Conservation (phyloP, 1,140 invertebrate species). For the Drosophila varians region DNA sequence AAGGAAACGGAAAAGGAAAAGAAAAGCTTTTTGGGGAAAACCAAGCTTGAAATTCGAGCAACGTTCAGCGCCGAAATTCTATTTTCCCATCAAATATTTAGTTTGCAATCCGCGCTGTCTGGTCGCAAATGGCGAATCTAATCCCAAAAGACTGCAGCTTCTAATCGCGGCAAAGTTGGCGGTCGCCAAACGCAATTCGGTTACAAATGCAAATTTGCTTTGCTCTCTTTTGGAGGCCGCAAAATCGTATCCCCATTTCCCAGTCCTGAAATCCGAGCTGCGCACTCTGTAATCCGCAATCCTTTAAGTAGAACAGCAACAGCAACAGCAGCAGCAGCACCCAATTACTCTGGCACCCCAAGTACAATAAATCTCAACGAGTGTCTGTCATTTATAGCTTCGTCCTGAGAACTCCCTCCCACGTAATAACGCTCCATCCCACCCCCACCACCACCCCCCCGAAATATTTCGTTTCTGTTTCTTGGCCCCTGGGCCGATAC, state of each 20-base stretch:
- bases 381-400: constrained; percentile 49
- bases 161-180: constrained; percentile 30
- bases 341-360: constrained; percentile 21
- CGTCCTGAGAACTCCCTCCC: background rate
- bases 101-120: constrained; percentile 28
- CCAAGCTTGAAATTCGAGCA: constrained; percentile 8
- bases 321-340: too few species aligned
- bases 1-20: too few species aligned
- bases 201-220: constrained; percentile 56
- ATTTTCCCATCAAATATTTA: constrained; percentile 60
- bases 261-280: background rate
- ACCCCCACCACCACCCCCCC: background rate
- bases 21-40: background rate
- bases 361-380: constrained; percentile 51
- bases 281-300: constrained; percentile 7
- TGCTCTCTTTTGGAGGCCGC: constrained; percentile 49
- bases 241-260: background rate
- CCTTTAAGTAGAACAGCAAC: constrained; percentile 13
- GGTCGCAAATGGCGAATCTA: constrained; percentile 9
- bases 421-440: constrained; percentile 22
- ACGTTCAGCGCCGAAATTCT: constrained; percentile 13
- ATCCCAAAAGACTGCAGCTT: constrained; percentile 25
- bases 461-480: constrained; percentile 3
- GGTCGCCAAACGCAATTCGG: constrained; percentile 29
- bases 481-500: constrained; percentile 33